Percentiles rank a stretch among this genome's conserved stretches.
Evolutionary conservation across 2,888 invertebrate genomes (phyloP).

Genomic region (Nudaria mundana): DNA sequence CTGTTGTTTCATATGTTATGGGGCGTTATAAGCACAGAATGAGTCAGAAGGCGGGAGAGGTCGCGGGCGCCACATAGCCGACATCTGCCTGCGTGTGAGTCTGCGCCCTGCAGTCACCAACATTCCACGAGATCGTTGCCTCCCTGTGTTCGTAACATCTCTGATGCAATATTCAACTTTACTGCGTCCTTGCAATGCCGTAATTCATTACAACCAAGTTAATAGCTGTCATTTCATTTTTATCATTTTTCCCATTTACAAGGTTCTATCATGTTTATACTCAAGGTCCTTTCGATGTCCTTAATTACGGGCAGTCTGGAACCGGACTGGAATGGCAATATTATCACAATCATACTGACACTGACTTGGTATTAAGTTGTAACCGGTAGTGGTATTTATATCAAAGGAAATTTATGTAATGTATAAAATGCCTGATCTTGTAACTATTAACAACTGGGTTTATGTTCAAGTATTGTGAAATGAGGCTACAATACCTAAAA

Average conservation of each 20-base stretch:
- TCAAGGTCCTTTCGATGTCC: slow-evolving; percentile 69
- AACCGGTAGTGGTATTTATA: no score
- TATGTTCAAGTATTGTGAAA: no score
- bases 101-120: slow-evolving; percentile 34
- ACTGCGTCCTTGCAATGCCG: slow-evolving; percentile 81
- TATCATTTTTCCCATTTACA: slow-evolving; percentile 63
- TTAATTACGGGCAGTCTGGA: slow-evolving; percentile 59
- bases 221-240: slow-evolving; percentile 67
- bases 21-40: slow-evolving; percentile 50
- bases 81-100: slow-evolving; percentile 28
- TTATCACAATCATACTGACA: slow-evolving; percentile 34
- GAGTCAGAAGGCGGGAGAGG: slow-evolving; percentile 52
- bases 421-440: no score
- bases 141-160: slow-evolving; percentile 65
- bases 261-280: slow-evolving; percentile 53
- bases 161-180: slow-evolving; percentile 81
- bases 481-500: no score
- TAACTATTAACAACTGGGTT: no score
- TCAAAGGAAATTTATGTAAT: no score
- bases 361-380: slow-evolving; percentile 6
- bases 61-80: slow-evolving; percentile 31
- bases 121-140: slow-evolving; percentile 78
- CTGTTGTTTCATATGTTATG: slow-evolving; percentile 34
- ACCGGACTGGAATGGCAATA: slow-evolving; percentile 46
- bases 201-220: slow-evolving; percentile 78